phyloP scores from a whole-genome alignment of 2,888 invertebrate species.

The Chloromyia formosa region DNA sequence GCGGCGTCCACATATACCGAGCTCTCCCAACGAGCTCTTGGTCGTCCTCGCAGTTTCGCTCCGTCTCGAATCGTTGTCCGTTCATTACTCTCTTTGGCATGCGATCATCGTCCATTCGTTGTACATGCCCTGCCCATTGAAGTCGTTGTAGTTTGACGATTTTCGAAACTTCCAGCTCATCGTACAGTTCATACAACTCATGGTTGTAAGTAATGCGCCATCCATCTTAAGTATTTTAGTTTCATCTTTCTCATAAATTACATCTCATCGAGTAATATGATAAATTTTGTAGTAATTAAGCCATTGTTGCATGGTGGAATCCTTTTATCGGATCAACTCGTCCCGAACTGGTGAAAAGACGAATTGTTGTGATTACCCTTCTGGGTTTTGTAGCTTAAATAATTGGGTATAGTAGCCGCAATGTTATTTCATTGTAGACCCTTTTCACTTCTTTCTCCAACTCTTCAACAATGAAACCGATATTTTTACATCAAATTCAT shows the following conservation, averaged over 20 bases:
- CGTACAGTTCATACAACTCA: too few relatives aligned
- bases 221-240: background rate
- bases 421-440: background rate
- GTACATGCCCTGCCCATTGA: too few relatives aligned
- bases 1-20: too few relatives aligned
- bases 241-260: background rate
- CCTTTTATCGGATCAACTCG: background rate
- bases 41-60: too few relatives aligned
- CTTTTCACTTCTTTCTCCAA: background rate
- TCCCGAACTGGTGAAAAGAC: background rate
- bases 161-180: too few relatives aligned
- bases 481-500: background rate
- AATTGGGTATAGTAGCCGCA: background rate
- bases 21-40: too few relatives aligned
- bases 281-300: background rate
- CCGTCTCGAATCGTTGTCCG: too few relatives aligned
- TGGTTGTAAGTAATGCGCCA: too few relatives aligned
- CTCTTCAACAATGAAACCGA: background rate
- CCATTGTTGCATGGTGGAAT: background rate
- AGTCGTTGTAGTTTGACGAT: too few relatives aligned
- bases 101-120: too few relatives aligned
- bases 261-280: background rate
- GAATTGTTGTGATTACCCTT: background rate
- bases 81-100: too few relatives aligned
- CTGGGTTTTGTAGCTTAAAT: background rate